Percentiles rank a stretch among this genome's conserved stretches.
Conservation (phyloP, 1,140 invertebrate genomes). For the Drosophila arawakana region DNA sequence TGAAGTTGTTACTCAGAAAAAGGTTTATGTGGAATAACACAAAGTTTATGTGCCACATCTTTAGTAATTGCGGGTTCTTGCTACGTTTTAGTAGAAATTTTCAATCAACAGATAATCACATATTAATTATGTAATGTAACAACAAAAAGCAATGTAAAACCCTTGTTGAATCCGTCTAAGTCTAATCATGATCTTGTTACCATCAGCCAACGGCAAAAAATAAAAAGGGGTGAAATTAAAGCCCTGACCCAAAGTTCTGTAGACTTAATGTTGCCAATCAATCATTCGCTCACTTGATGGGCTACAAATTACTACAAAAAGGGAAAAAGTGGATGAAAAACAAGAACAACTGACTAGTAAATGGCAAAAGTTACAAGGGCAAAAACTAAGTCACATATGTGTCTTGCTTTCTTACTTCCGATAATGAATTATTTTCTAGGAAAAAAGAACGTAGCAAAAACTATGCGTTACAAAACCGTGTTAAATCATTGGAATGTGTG, state of each 20-base stretch:
- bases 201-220: not conserved
- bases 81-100: not conserved
- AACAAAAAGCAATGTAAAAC: conserved; percentile 24
- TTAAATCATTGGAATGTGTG: not conserved
- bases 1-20: not conserved
- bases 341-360: conserved; percentile 22
- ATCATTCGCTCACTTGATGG: conserved; percentile 51
- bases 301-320: conserved; percentile 45
- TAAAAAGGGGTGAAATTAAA: conserved; percentile 27
- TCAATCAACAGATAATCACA: conserved; percentile 22
- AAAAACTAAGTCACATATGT: conserved; percentile 42
- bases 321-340: not conserved
- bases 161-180: conserved; percentile 32
- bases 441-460: not conserved
- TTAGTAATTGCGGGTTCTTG: not conserved
- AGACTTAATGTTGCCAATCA: conserved; percentile 48
- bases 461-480: conserved; percentile 8
- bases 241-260: conserved; percentile 33
- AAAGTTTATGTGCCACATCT: not conserved
- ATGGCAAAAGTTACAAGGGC: conserved; percentile 37
- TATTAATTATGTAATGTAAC: conserved; percentile 28
- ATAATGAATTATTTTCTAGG: conserved; percentile 41
- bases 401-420: conserved; percentile 21
- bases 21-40: not conserved
- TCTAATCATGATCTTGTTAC: conserved; percentile 11